Evolutionary conservation across 64 coral and sea anemone species (phyloP).

Genomic region (Stichodactyla mertensii): DNA sequence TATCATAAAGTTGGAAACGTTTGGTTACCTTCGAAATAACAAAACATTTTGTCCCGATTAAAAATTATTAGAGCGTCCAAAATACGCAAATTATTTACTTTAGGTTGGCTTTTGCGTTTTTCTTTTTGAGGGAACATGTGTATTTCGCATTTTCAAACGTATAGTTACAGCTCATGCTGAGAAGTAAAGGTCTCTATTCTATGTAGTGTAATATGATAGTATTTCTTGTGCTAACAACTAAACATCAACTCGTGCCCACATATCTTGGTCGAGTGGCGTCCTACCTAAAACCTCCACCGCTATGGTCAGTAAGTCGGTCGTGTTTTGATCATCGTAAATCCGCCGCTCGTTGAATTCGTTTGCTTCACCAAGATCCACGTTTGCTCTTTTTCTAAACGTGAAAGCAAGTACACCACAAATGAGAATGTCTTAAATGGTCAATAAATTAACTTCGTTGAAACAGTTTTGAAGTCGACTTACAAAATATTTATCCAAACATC

Average conservation of each 20-base stretch:
- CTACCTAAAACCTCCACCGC: conserved; percentile 74
- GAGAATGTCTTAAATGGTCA: background rate
- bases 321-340: conserved; percentile 97
- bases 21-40: background rate
- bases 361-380: conserved; percentile 70
- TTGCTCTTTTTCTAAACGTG: conserved; percentile 69
- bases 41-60: background rate
- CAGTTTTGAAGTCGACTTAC: conserved; percentile 39
- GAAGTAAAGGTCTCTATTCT: background rate
- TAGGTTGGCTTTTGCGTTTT: background rate
- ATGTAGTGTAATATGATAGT: background rate
- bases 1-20: background rate
- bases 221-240: background rate
- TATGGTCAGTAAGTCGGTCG: conserved; percentile 67
- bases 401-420: background rate
- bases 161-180: background rate
- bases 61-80: background rate
- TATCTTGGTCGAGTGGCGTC: conserved; percentile 18
- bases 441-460: background rate
- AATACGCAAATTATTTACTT: background rate
- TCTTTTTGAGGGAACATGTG: background rate
- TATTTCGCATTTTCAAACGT: background rate
- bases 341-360: conserved; percentile 81
- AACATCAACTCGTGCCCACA: background rate
- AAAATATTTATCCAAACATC: conserved; percentile 87